A percentile compares a stretch with the other conserved stretches of the same genome.
Conservation (phyloP, 2,113 vertebrate species). For the Morone chrysops region DNA sequence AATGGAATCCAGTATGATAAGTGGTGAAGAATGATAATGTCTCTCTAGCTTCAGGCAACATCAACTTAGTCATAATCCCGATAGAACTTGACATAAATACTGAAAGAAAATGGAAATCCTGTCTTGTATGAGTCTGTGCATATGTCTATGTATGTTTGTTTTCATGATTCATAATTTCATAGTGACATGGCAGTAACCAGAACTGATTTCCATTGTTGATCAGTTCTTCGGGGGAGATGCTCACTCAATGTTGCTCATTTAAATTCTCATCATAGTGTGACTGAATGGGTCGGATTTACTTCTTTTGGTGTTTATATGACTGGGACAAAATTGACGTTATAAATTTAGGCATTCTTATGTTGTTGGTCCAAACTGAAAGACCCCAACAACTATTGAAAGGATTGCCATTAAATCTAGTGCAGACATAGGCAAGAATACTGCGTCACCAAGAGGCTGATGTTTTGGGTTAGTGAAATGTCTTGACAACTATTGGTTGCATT, state of each 20-base stretch:
- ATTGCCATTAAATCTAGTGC: neutral
- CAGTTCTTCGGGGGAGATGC: neutral
- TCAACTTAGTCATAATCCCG: slow-evolving; percentile 22
- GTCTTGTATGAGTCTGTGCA: neutral
- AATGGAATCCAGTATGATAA: slow-evolving; percentile 61
- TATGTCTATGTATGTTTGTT: neutral
- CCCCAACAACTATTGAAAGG: too few relatives aligned
- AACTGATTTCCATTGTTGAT: neutral
- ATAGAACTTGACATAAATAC: neutral
- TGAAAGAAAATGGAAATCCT: neutral
- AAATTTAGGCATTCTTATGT: neutral
- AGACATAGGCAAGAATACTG: neutral
- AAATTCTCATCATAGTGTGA: neutral
- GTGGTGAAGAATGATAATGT: slow-evolving; percentile 48
- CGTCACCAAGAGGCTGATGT: too few relatives aligned
- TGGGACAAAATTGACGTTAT: neutral
- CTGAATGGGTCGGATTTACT: neutral
- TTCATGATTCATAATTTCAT: slow-evolving; percentile 3
- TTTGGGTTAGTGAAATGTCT: too few relatives aligned
- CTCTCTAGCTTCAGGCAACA: slow-evolving; percentile 28
- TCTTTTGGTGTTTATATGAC: neutral
- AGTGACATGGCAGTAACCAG: neutral
- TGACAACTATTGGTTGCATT: neutral
- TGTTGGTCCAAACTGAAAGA: neutral
- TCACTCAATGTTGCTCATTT: neutral